Evolutionary conservation across 2,888 invertebrate genomes (phyloP).

Genomic region (Cephalotes varians): DNA sequence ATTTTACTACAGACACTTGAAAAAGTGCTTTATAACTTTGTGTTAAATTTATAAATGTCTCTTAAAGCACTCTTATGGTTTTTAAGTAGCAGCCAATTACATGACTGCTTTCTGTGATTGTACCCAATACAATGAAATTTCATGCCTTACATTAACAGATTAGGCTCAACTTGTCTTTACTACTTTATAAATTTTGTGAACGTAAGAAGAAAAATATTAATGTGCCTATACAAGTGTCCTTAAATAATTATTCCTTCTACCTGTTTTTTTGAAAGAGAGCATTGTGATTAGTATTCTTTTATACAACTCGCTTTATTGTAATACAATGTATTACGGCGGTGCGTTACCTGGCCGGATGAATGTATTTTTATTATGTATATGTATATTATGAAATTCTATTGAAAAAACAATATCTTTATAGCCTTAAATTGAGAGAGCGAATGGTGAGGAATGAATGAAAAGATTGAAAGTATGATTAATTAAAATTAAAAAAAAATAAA

Average conservation of each 20-base stretch:
- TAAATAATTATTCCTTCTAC: slow-evolving; percentile 73
- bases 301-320: slow-evolving; percentile 76
- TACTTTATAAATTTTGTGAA: slow-evolving; percentile 10
- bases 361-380: slow-evolving; percentile 73
- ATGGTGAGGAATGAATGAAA: slow-evolving; percentile 57
- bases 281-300: slow-evolving; percentile 82
- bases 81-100: slow-evolving; percentile 61
- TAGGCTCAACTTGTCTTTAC: slow-evolving; percentile 55
- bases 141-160: slow-evolving; percentile 58
- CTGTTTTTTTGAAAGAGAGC: slow-evolving; percentile 59
- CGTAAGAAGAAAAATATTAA: slow-evolving; percentile 51
- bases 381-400: slow-evolving; percentile 68
- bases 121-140: slow-evolving; percentile 63
- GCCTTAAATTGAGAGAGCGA: slow-evolving; percentile 22
- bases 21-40: slow-evolving; percentile 65
- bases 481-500: slow-evolving; percentile 42
- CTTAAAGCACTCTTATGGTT: not conserved
- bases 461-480: slow-evolving; percentile 34
- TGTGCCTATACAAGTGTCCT: slow-evolving; percentile 73
- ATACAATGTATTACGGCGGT: slow-evolving; percentile 67
- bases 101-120: slow-evolving; percentile 73
- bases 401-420: slow-evolving; percentile 28
- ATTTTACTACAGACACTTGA: slow-evolving; percentile 64
- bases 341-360: slow-evolving; percentile 66
- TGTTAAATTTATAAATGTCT: slow-evolving; percentile 57